Evolutionary conservation across 2,797 vertebrate genomes (phyloP).

Genomic region (Alcedo quadribrachys): DNA sequence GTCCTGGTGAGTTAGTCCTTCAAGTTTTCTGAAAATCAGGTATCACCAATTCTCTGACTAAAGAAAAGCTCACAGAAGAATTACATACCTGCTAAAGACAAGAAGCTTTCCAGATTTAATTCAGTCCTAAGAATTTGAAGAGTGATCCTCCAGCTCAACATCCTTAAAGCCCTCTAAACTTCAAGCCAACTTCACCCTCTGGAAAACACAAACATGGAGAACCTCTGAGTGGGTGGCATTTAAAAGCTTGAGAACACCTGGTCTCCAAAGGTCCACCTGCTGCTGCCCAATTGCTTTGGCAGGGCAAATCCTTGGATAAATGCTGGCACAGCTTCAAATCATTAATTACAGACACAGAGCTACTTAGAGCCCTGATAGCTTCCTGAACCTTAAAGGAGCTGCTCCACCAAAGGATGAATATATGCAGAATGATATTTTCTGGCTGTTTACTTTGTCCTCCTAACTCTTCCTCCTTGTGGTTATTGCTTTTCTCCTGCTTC

Average conservation of each 20-base stretch:
- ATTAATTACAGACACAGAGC: background rate
- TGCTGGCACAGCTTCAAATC: background rate
- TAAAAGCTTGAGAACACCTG: background rate
- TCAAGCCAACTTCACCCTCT: background rate
- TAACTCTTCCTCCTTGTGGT: background rate
- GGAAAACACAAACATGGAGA: background rate
- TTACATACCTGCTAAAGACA: background rate
- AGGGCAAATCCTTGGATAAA: background rate
- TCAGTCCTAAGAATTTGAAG: background rate
- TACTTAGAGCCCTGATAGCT: background rate
- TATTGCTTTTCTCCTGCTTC: background rate
- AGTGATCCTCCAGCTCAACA: background rate
- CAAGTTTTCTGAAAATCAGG: background rate
- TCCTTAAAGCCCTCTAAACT: background rate
- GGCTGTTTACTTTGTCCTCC: background rate
- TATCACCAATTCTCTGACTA: background rate
- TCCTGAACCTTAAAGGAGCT: background rate
- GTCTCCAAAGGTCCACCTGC: background rate
- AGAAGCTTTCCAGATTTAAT: background rate
- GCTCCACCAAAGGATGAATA: background rate
- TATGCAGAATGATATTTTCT: background rate
- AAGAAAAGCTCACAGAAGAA: background rate
- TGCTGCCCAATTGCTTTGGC: background rate
- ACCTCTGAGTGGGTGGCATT: fast-evolving
- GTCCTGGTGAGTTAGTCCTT: background rate